Conservation (phyloP, 2,797 vertebrate genomes). For the Spinibarbus caldwelli region DNA sequence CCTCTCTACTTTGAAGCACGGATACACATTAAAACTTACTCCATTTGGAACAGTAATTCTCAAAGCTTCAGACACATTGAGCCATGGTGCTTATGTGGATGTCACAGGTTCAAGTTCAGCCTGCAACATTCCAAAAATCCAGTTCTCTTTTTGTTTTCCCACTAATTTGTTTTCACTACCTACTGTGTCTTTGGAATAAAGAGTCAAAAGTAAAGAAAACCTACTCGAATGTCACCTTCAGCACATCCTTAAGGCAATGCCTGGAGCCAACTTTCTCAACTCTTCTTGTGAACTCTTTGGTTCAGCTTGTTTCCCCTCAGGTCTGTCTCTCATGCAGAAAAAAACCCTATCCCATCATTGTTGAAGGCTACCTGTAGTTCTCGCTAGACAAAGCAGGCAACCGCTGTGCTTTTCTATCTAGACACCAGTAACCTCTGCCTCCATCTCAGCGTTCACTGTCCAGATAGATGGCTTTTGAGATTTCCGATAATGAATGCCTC, state of each 20-base stretch:
- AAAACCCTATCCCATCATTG: background rate
- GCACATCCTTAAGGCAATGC: background rate
- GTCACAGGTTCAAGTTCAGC: background rate
- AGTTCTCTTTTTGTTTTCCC: background rate
- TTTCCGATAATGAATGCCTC: background rate
- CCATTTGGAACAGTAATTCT: background rate
- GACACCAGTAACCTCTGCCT: background rate
- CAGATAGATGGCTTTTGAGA: background rate
- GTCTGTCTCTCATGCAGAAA: background rate
- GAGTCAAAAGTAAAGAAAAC: background rate
- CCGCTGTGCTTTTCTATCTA: background rate
- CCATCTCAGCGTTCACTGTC: background rate
- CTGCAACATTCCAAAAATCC: background rate
- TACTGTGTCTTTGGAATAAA: background rate
- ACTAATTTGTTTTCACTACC: too few relatives aligned
- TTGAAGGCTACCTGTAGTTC: background rate
- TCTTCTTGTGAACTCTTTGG: background rate
- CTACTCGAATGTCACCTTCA: background rate
- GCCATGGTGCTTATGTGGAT: background rate
- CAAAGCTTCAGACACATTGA: background rate
- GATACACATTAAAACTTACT: too few relatives aligned
- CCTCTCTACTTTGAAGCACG: background rate
- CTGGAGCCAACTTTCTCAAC: background rate
- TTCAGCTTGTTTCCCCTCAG: background rate
- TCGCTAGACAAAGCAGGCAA: constrained; percentile 3